Percentiles rank a stretch among this genome's conserved stretches.
These are phyloP conservation scores for Macrobrachium nipponense DNA, from an alignment of 1,140 invertebrate species.

Conservation along the genomic window DNA sequence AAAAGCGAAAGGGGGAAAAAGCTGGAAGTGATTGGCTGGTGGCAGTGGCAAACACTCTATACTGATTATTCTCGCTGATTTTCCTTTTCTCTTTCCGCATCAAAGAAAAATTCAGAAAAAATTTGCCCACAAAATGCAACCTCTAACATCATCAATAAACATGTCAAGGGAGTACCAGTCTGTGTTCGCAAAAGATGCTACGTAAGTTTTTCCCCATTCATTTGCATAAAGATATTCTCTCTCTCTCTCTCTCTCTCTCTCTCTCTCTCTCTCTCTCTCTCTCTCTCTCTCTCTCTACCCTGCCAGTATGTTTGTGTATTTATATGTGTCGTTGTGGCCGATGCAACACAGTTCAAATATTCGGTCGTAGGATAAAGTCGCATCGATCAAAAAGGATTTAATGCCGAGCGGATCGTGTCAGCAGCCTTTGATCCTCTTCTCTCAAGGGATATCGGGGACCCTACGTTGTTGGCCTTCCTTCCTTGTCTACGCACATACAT, in stretches of 20 bases:
- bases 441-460: neutral
- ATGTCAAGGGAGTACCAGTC: too few species aligned
- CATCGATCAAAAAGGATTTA: constrained; percentile 61
- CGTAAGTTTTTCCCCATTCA: too few species aligned
- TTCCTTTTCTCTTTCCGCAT: too few species aligned
- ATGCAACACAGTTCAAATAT: constrained; percentile 15
- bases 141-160: too few species aligned
- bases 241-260: neutral
- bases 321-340: neutral
- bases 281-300: neutral
- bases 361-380: constrained; percentile 47
- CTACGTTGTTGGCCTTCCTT: constrained; percentile 23
- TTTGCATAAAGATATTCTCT: neutral
- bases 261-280: neutral
- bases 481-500: constrained; percentile 10
- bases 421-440: constrained; percentile 47
- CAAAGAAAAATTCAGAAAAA: too few species aligned
- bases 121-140: too few species aligned
- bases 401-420: constrained; percentile 47
- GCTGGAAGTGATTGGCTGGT: too few species aligned
- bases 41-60: too few species aligned
- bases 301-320: neutral
- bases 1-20: too few species aligned
- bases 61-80: too few species aligned
- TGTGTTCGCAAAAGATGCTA: too few species aligned